Evolutionary conservation across 2,113 vertebrate species (phyloP).

Genomic region (Oxyura jamaicensis): DNA sequence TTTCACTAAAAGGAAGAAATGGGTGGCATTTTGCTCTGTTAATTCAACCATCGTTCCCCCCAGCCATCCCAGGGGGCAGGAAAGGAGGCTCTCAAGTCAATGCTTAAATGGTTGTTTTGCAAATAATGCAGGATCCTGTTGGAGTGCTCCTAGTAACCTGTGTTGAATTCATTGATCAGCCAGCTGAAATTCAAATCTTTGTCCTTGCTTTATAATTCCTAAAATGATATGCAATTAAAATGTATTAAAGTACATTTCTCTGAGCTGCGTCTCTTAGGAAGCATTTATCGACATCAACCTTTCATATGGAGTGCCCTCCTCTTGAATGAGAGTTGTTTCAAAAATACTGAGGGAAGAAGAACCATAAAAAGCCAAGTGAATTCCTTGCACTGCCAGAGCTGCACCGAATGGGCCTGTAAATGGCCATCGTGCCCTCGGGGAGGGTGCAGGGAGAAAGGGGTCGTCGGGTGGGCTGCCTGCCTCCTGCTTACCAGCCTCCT

Average conservation of each 20-base stretch:
- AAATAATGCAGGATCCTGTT: not conserved
- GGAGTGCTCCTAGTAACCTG: not conserved
- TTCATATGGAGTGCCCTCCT: not conserved
- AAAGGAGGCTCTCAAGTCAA: not conserved
- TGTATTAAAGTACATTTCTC: not conserved
- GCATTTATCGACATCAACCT: not conserved
- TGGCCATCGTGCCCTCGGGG: not conserved
- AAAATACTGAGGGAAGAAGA: not conserved
- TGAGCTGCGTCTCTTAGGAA: not conserved
- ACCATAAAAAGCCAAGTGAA: not conserved
- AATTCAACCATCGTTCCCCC: not conserved
- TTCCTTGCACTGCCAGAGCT: not conserved
- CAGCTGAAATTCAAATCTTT: not conserved
- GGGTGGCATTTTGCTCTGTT: not conserved
- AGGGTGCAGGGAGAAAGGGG: not conserved
- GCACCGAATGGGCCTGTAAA: not conserved
- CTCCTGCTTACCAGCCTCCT: not conserved
- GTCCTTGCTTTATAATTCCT: not conserved
- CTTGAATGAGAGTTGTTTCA: not conserved
- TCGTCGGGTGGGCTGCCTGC: not conserved
- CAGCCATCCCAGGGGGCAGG: rapidly evolving
- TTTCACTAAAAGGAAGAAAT: not conserved
- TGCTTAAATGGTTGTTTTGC: not conserved
- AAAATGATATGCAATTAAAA: not conserved
- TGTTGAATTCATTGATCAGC: not conserved